These are phyloP conservation scores for Triplophysa bombifrons DNA, from an alignment of 2,797 vertebrate species.

Conservation along the genomic window DNA sequence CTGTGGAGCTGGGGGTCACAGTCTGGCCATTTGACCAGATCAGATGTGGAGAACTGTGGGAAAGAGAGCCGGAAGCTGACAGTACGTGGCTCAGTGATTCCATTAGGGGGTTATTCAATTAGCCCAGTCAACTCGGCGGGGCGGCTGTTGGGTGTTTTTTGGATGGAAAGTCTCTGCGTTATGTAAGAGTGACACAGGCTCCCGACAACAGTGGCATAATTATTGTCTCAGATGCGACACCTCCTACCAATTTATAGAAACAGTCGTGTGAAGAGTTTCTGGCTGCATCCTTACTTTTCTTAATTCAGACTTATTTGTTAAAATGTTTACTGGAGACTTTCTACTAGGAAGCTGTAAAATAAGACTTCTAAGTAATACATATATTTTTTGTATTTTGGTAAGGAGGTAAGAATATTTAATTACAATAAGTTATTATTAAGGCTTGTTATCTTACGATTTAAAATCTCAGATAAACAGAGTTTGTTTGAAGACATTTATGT, in stretches of 20 bases:
- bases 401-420: too few species aligned
- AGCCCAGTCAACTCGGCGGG: constrained; percentile 48
- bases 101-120: constrained; percentile 55
- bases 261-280: constrained; percentile 53
- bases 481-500: not conserved
- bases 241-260: constrained; percentile 72
- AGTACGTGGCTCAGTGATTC: constrained; percentile 30
- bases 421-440: too few species aligned
- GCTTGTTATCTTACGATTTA: too few species aligned
- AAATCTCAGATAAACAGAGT: too few species aligned
- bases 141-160: constrained; percentile 63
- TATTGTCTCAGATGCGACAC: constrained; percentile 73
- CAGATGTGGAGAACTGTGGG: constrained; percentile 22
- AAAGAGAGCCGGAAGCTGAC: constrained; percentile 45
- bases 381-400: too few species aligned
- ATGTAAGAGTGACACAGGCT: constrained; percentile 73
- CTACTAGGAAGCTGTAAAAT: not conserved
- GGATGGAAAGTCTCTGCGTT: constrained; percentile 74
- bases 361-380: not conserved
- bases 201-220: constrained; percentile 74
- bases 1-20: constrained; percentile 51
- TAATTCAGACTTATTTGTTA: not conserved
- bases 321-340: not conserved
- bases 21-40: constrained; percentile 30
- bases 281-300: not conserved